Conservation (phyloP, 2,113 vertebrate species). For the Actenoides lindsayi region DNA sequence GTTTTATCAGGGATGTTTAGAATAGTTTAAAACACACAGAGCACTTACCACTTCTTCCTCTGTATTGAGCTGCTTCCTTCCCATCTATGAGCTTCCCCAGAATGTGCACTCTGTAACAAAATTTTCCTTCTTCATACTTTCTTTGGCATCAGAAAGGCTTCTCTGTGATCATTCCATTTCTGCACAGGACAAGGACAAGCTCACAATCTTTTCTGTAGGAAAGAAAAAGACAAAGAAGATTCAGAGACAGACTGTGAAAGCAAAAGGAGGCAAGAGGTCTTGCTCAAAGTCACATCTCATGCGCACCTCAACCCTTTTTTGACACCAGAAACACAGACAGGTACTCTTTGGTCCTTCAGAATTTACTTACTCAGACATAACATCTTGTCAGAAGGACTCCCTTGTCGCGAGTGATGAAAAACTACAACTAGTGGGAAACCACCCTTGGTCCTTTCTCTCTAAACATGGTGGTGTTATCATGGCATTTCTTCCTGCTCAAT, state of each 20-base stretch:
- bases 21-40: background rate
- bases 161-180: background rate
- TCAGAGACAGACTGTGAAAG: background rate
- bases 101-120: fast-evolving
- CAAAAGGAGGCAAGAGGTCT: background rate
- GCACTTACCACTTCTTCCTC: background rate
- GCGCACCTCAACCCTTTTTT: background rate
- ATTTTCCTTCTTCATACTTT: background rate
- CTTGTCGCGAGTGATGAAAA: background rate
- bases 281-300: fast-evolving
- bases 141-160: background rate
- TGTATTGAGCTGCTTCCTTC: background rate
- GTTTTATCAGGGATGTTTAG: background rate
- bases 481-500: background rate
- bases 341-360: background rate
- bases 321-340: background rate
- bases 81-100: background rate
- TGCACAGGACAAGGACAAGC: fast-evolving
- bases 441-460: background rate
- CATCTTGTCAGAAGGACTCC: fast-evolving
- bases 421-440: background rate
- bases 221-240: background rate
- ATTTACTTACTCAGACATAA: background rate
- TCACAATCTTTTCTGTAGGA: background rate
- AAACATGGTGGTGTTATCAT: background rate